A percentile compares a stretch with the other conserved stretches of the same genome.
Evolutionary conservation across 1,140 invertebrate species (phyloP).

Genomic region (Thaumetopoea pityocampa): DNA sequence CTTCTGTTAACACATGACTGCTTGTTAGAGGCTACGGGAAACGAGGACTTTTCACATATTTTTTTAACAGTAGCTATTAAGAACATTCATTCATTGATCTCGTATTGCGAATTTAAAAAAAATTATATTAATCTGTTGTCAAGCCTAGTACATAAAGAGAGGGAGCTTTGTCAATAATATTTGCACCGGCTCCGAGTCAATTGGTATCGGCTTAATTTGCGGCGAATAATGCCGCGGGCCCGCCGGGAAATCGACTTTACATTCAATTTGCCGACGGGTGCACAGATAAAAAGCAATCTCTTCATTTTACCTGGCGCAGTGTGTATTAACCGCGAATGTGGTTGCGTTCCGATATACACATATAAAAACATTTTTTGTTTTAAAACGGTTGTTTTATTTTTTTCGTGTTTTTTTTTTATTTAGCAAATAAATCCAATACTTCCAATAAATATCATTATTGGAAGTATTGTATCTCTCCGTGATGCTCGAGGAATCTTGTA

Average conservation of each 20-base stretch:
- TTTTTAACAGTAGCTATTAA: constrained; percentile 2
- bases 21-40: too few relatives aligned
- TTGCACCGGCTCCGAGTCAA: constrained; percentile 63
- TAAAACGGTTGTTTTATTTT: too few relatives aligned
- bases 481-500: too few relatives aligned
- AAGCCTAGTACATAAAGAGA: constrained; percentile 34
- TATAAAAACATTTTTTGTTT: too few relatives aligned
- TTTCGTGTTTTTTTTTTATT: too few relatives aligned
- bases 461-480: too few relatives aligned
- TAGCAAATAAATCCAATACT: too few relatives aligned
- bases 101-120: background rate
- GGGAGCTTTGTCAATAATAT: constrained; percentile 64
- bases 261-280: constrained; percentile 62
- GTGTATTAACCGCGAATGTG: too few relatives aligned
- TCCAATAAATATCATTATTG: too few relatives aligned
- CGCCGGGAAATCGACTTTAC: constrained; percentile 70
- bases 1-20: too few relatives aligned
- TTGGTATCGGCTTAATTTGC: constrained; percentile 68
- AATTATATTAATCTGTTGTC: constrained; percentile 16
- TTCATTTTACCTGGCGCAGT: constrained; percentile 59
- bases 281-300: constrained; percentile 69
- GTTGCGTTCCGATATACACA: too few relatives aligned
- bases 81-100: background rate
- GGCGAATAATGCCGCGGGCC: constrained; percentile 59
- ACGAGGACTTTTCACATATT: too few relatives aligned